Base-by-base conservation (phyloP, 2,888 invertebrate species). In the Amphiduros pacificus region DNA sequence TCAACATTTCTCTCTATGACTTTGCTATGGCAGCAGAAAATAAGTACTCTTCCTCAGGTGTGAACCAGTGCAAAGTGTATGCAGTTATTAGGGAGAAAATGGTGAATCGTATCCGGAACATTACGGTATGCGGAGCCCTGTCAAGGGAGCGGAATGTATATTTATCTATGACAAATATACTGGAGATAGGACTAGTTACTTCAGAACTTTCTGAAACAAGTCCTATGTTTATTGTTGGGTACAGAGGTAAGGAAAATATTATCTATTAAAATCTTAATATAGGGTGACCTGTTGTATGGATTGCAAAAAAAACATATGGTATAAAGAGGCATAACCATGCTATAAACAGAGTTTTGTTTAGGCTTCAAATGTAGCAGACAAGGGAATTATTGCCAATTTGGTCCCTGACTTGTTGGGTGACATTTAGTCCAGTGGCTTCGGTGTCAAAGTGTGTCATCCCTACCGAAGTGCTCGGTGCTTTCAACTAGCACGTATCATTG, bases 1-100 rank as follows among this genome's bases (percentile, higher is more conserved):
- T 58, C 58, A 58, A 58, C 51, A 50, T 58, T 24, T 50, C 50
- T 26, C 50, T 58, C n/a, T 50, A 32, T 24, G 58, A 58, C 58
- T 58, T 58, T 36, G 40, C 50, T n/a, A 44, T 44, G 4, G 44
- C 44, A 20, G 22, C n/a, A 17, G 44, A 44, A n/a, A n/a, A n/a
- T 4, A 44, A 5, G n/a, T n/a, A 6, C 4, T 6, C 44, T 9
- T 22, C 22, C 22, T 20, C n/a, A 6, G n/a, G 20, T 22, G 32
- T 22, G 32, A 58, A 44, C 17, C 50, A 58, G 36, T 58, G 58
- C 26, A 27, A 49, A 1, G 58, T 58, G 4, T 58, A 58, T 20
- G 58, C 58, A 9, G 27, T 58, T 9, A 58, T 58, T 20, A 31
- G 58, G 2, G 58, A 58, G 36, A 27, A 51, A 24, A 58, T 48